Evolutionary conservation across 1,140 invertebrate species (phyloP).

Genomic region (Scaptodrosophila lebanonensis): DNA sequence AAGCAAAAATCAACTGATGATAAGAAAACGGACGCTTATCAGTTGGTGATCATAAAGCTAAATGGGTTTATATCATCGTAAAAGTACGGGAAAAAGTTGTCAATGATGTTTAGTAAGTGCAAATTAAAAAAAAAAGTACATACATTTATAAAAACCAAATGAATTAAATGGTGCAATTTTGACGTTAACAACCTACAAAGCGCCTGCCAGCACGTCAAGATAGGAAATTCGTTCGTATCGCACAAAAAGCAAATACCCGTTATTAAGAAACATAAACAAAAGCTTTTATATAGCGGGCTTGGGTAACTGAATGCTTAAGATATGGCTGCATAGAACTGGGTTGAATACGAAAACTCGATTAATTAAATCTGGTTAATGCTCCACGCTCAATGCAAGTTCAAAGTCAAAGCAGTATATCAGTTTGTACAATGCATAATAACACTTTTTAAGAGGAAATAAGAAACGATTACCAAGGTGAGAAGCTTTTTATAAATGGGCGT

Average conservation of each 20-base stretch:
- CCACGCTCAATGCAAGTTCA: slow-evolving; percentile 15
- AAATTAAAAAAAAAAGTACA: too few relatives aligned
- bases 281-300: slow-evolving; percentile 28
- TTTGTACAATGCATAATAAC: too few relatives aligned
- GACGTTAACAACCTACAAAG: too few relatives aligned
- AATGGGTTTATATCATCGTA: too few relatives aligned
- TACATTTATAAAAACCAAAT: too few relatives aligned
- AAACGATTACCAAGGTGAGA: background rate
- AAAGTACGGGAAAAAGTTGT: too few relatives aligned
- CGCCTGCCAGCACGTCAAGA: slow-evolving; percentile 41
- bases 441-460: slow-evolving; percentile 16
- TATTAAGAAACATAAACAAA: slow-evolving; percentile 62
- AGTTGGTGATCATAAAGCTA: slow-evolving; percentile 25
- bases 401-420: slow-evolving; percentile 24
- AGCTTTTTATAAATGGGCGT: slow-evolving; percentile 13
- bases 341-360: slow-evolving; percentile 42
- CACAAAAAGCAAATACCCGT: slow-evolving; percentile 40
- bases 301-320: background rate
- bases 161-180: too few relatives aligned
- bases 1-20: slow-evolving; percentile 7
- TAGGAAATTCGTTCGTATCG: slow-evolving; percentile 14
- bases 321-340: slow-evolving; percentile 18
- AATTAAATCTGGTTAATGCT: too few relatives aligned
- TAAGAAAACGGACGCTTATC: slow-evolving; percentile 21
- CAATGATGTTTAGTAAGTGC: too few relatives aligned